phyloP scores from a whole-genome alignment of 2,113 vertebrate genomes.

The Zingel zingel region DNA sequence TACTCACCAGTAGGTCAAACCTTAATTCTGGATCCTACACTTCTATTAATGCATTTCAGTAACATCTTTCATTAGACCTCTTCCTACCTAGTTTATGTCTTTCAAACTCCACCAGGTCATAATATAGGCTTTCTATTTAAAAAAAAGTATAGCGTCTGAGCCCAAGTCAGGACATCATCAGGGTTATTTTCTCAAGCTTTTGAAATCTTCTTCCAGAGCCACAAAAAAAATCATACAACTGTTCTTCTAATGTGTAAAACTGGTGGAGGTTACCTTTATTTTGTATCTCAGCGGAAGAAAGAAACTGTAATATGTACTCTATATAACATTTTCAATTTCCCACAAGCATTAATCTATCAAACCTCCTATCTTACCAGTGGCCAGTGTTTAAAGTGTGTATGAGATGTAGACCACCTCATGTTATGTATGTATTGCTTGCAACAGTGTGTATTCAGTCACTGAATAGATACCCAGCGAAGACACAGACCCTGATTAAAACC shows the following conservation, averaged over 20 bases:
- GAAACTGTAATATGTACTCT: neutral
- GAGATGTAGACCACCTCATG: neutral
- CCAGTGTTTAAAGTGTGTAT: neutral
- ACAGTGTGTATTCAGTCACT: neutral
- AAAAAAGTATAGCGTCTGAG: neutral
- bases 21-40: neutral
- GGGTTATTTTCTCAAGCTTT: neutral
- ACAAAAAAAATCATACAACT: neutral
- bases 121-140: neutral
- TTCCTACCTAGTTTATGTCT: neutral
- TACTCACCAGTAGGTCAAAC: neutral
- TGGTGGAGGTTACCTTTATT: neutral
- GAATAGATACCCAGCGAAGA: conserved; percentile 48
- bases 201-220: neutral
- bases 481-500: conserved; percentile 61
- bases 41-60: neutral
- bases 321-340: neutral
- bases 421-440: conserved; percentile 21
- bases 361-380: neutral
- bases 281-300: neutral
- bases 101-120: neutral
- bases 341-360: neutral
- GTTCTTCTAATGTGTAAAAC: neutral
- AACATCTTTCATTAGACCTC: accelerated
- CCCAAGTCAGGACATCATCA: neutral